Percentiles rank a stretch among this genome's conserved stretches.
Evolutionary conservation across 2,797 vertebrate genomes (phyloP).

Genomic region (Columba guinea): DNA sequence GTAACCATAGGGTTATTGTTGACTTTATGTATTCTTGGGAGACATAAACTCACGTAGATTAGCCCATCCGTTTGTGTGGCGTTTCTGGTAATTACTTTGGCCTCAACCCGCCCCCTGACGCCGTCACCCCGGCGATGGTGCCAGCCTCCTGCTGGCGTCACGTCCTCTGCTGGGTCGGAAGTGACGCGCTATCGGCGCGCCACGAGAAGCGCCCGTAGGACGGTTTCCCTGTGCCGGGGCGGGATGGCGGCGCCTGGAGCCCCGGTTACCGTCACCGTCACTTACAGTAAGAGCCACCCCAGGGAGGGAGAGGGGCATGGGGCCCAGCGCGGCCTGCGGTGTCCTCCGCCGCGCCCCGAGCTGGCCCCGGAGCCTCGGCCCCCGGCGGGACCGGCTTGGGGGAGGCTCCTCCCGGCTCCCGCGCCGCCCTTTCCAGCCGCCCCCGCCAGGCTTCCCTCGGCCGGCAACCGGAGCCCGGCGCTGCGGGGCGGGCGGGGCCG

Average conservation of each 20-base stretch:
- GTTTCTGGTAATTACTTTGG: background rate
- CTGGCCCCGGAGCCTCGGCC: background rate
- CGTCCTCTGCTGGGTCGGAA: background rate
- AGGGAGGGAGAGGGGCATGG: too few species aligned
- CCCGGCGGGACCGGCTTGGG: too few species aligned
- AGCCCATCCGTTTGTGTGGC: background rate
- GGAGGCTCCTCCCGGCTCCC: too few species aligned
- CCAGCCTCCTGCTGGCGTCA: fast-evolving
- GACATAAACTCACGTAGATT: background rate
- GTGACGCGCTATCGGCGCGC: background rate
- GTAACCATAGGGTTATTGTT: background rate
- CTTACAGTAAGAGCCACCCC: constrained; percentile 40
- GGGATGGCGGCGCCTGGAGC: constrained; percentile 44
- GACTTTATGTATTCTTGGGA: background rate
- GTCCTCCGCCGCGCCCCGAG: too few species aligned
- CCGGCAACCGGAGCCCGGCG: background rate
- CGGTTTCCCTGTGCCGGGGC: background rate
- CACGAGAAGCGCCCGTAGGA: background rate
- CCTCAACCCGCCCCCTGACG: fast-evolving
- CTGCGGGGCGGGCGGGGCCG: background rate
- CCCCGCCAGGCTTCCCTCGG: background rate
- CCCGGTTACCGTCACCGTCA: constrained; percentile 48
- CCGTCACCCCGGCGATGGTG: fast-evolving
- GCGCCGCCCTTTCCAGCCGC: background rate
- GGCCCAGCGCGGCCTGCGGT: background rate